Evolutionary conservation across 2,888 invertebrate species (phyloP).

Genomic region (Drosophila kambysellisi): DNA sequence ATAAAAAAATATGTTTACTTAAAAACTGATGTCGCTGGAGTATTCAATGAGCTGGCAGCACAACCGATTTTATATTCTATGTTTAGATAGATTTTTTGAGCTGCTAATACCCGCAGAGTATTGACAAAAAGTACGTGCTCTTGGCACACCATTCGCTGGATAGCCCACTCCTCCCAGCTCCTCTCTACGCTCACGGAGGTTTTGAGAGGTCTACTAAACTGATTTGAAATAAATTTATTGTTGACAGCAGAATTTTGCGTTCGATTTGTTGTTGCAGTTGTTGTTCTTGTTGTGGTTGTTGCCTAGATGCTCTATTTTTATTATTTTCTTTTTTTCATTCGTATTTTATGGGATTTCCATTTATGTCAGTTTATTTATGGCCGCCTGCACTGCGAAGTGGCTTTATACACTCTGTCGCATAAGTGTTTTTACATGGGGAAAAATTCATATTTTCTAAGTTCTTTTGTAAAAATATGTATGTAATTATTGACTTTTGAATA

Average conservation of each 20-base stretch:
- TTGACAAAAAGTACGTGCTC: slow-evolving; percentile 67
- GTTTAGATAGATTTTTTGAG: slow-evolving; percentile 19
- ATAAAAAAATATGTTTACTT: slow-evolving; percentile 15
- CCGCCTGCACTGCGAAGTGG: slow-evolving; percentile 25
- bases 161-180: neutral
- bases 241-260: slow-evolving; percentile 42
- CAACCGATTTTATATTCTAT: neutral
- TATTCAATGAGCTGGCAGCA: slow-evolving; percentile 29
- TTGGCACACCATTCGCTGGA: slow-evolving; percentile 26
- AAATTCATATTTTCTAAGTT: too few species aligned
- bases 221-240: slow-evolving; percentile 64
- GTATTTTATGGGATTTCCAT: slow-evolving; percentile 41
- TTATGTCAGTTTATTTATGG: slow-evolving; percentile 64
- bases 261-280: slow-evolving; percentile 18
- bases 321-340: slow-evolving; percentile 31
- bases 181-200: neutral
- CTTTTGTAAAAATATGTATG: too few species aligned
- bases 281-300: slow-evolving; percentile 6
- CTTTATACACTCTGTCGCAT: too few species aligned
- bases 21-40: slow-evolving; percentile 12
- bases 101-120: slow-evolving; percentile 42
- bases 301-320: slow-evolving; percentile 20
- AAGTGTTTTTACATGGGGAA: too few species aligned
- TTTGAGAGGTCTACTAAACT: slow-evolving; percentile 19
- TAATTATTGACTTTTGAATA: too few species aligned